Evolutionary conservation across 2,888 invertebrate species (phyloP).

Genomic region (Platynereis dumerilii): DNA sequence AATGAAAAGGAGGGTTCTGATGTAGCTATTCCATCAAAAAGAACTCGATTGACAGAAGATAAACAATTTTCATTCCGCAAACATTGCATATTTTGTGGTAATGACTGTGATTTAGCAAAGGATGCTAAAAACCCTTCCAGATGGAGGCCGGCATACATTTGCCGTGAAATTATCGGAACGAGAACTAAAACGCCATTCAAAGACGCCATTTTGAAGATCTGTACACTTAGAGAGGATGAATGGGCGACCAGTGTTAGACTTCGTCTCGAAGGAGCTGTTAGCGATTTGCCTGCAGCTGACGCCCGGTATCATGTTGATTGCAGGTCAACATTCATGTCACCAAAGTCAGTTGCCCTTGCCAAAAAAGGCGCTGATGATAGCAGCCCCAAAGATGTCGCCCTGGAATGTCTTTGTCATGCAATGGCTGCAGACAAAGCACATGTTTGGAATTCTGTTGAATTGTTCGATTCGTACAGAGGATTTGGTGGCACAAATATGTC

Average conservation of each 20-base stretch:
- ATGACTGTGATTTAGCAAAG: neutral
- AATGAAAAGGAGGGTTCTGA: neutral
- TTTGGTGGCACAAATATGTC: conserved; percentile 2
- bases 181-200: neutral
- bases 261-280: too few relatives aligned
- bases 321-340: too few relatives aligned
- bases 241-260: too few relatives aligned
- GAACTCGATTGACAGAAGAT: too few relatives aligned
- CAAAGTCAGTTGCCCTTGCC: too few relatives aligned
- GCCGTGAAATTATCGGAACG: neutral
- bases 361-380: conserved; percentile 41
- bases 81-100: conserved; percentile 12
- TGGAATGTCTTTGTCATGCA: neutral
- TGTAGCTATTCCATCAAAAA: neutral
- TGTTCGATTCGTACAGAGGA: neutral
- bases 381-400: neutral
- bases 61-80: conserved; percentile 1
- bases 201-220: neutral
- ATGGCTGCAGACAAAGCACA: neutral
- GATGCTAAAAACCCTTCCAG: conserved; percentile 5
- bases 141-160: conserved; percentile 7
- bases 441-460: conserved; percentile 11
- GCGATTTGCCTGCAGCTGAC: too few relatives aligned
- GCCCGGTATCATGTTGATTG: too few relatives aligned
- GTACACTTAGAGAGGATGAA: too few relatives aligned